Evolutionary conservation across 1,140 invertebrate genomes (phyloP).

Genomic region (Araneus ventricosus): DNA sequence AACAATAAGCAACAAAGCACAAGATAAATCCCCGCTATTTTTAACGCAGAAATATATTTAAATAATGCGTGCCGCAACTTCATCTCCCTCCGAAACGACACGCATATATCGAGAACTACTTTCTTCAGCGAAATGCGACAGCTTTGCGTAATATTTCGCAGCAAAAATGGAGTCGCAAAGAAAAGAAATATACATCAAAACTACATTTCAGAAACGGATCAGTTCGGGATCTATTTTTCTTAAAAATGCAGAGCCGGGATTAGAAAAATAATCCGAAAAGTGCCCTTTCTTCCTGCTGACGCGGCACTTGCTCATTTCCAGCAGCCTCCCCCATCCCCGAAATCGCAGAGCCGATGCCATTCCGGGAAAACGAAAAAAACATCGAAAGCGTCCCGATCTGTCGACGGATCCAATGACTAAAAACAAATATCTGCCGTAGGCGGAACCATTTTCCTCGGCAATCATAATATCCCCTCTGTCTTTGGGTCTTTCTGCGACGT

Average conservation of each 20-base stretch:
- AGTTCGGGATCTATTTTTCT: neutral
- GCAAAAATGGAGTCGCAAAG: too few species aligned
- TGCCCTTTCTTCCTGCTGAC: neutral
- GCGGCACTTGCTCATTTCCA: neutral
- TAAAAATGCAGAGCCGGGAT: neutral
- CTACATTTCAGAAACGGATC: neutral
- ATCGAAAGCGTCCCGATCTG: neutral
- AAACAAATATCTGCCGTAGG: conserved; percentile 36
- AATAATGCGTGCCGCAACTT: too few species aligned
- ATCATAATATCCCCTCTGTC: conserved; percentile 46
- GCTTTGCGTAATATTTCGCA: too few species aligned
- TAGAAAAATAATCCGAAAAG: neutral
- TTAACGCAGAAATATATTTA: too few species aligned
- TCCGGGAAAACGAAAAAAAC: too few species aligned
- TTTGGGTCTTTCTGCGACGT: neutral
- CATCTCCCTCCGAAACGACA: too few species aligned
- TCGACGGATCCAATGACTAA: neutral
- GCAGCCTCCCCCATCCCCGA: too few species aligned
- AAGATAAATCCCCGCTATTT: too few species aligned
- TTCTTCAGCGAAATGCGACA: too few species aligned
- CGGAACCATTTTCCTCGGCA: conserved; percentile 10
- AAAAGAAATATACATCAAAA: neutral
- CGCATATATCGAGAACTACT: too few species aligned
- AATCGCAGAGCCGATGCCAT: too few species aligned
- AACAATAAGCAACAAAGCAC: too few species aligned